These are phyloP conservation scores for Drosophila conformis DNA, from an alignment of 2,888 invertebrate species.

Conservation along the genomic window DNA sequence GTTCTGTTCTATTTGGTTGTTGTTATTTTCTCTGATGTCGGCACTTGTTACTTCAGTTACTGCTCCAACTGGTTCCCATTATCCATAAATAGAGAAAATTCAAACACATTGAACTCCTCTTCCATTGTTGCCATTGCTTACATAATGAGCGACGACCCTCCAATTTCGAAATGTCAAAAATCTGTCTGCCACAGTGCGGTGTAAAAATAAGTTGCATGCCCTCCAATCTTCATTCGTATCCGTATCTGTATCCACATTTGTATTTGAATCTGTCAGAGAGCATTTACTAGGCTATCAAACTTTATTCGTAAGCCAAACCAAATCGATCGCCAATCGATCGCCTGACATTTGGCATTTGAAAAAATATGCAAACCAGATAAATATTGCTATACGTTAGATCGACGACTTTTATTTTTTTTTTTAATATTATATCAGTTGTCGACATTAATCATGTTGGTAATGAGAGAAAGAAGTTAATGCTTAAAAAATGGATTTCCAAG, in stretches of 20 bases:
- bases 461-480: background rate
- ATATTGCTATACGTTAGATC: background rate
- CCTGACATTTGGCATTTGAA: slow-evolving; percentile 41
- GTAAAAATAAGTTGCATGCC: slow-evolving; percentile 56
- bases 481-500: background rate
- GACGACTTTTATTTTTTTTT: background rate
- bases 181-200: slow-evolving; percentile 41
- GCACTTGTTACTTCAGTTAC: slow-evolving; percentile 46
- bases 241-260: slow-evolving; percentile 1
- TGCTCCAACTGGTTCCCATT: slow-evolving; percentile 56
- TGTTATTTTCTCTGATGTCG: slow-evolving; percentile 6
- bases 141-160: slow-evolving; percentile 49
- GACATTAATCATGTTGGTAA: background rate
- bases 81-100: slow-evolving; percentile 53
- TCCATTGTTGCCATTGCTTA: slow-evolving; percentile 51
- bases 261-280: slow-evolving; percentile 11
- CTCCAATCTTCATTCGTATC: slow-evolving; percentile 35
- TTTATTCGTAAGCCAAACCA: slow-evolving; percentile 15
- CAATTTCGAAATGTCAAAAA: slow-evolving; percentile 54
- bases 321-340: slow-evolving; percentile 38
- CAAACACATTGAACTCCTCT: slow-evolving; percentile 71
- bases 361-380: slow-evolving; percentile 10
- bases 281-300: slow-evolving; percentile 9
- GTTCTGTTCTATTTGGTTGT: background rate
- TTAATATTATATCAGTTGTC: background rate